These are phyloP conservation scores for Gnathonemus echidnorhynchus DNA, from an alignment of 2,113 vertebrate species.

Conservation along the genomic window DNA sequence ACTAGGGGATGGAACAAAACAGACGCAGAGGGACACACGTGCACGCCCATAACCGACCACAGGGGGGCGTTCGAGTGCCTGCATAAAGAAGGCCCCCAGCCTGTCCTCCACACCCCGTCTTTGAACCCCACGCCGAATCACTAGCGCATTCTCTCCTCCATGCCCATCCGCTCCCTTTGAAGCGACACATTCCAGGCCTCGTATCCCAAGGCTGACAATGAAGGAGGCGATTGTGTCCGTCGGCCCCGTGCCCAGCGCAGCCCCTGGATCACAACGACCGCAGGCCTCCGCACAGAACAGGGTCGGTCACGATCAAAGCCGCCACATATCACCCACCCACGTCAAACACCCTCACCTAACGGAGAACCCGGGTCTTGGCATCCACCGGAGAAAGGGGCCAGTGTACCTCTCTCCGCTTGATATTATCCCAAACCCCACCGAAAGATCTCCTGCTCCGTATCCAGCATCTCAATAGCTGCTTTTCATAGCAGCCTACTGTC, in stretches of 20 bases:
- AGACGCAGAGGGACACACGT: background rate
- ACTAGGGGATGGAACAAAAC: background rate
- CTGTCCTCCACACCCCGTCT: background rate
- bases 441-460: background rate
- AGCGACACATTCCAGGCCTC: slow-evolving; percentile 3
- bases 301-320: slow-evolving; percentile 16
- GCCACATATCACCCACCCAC: background rate
- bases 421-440: background rate
- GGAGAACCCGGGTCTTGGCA: background rate
- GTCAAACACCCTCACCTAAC: slow-evolving; percentile 2
- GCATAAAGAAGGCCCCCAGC: background rate
- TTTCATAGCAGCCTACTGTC: background rate
- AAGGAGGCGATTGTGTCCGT: slow-evolving; percentile 18
- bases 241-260: background rate
- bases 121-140: background rate
- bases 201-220: slow-evolving; percentile 17
- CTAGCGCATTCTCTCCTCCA: background rate
- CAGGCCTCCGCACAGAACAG: background rate
- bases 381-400: background rate
- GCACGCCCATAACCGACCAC: background rate
- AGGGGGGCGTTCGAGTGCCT: background rate
- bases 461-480: background rate
- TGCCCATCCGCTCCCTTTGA: background rate
- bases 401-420: background rate
- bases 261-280: background rate